Conservation (phyloP, 1,140 invertebrate genomes). For the Copidosoma floridanum region DNA sequence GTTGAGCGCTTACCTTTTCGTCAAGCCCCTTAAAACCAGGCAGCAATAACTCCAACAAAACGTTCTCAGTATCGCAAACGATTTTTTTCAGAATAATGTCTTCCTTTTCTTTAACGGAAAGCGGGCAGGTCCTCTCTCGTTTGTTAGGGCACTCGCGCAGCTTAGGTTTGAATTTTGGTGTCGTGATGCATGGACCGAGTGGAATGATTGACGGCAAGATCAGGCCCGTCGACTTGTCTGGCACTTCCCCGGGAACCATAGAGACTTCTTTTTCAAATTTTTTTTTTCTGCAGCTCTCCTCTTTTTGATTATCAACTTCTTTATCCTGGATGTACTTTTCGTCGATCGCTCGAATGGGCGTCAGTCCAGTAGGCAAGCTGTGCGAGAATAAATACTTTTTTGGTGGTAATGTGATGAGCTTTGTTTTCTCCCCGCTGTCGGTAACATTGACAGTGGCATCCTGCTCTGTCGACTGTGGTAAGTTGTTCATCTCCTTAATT, state of each 20-base stretch:
- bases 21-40: no score
- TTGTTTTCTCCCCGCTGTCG: constrained; percentile 17
- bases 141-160: constrained; percentile 27
- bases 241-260: constrained; percentile 18
- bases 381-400: constrained; percentile 41
- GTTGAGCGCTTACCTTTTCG: no score
- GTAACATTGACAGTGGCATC: background rate
- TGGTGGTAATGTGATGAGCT: constrained; percentile 42
- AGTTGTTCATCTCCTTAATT: constrained; percentile 35
- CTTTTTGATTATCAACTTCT: constrained; percentile 14
- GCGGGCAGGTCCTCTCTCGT: constrained; percentile 25
- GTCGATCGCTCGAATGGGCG: constrained; percentile 45
- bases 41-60: constrained; percentile 46
- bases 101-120: constrained; percentile 22
- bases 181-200: constrained; percentile 47
- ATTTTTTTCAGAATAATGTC: constrained; percentile 32
- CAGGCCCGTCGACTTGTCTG: no score
- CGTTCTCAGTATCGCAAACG: constrained; percentile 38
- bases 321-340: constrained; percentile 42
- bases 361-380: constrained; percentile 36
- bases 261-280: constrained; percentile 23
- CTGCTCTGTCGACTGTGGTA: constrained; percentile 2
- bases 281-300: constrained; percentile 19
- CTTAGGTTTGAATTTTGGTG: constrained; percentile 33
- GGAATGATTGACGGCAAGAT: constrained; percentile 42